Evolutionary conservation across 2,797 vertebrate species (phyloP).

Genomic region (Hemitrygon akajei): DNA sequence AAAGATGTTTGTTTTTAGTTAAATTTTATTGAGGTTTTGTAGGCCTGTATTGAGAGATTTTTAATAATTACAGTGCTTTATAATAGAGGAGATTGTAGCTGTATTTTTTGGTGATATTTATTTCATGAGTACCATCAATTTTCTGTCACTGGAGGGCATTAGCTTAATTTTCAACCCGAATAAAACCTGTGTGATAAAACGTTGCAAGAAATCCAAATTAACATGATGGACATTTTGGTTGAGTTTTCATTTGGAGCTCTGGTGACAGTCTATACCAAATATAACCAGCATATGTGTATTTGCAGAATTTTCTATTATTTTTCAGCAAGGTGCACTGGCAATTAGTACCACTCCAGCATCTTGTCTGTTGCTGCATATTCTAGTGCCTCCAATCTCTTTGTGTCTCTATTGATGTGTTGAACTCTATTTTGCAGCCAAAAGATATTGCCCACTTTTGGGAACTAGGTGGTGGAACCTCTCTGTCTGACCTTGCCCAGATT

Average conservation of each 20-base stretch:
- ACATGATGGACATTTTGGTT: neutral
- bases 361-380: too few species aligned
- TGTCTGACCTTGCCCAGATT: slow-evolving; percentile 79
- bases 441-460: slow-evolving; percentile 93
- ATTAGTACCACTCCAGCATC: neutral
- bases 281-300: neutral
- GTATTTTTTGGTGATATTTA: neutral
- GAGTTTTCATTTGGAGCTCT: neutral
- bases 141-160: slow-evolving; percentile 11
- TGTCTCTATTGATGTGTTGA: neutral
- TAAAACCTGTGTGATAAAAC: neutral
- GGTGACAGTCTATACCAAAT: neutral
- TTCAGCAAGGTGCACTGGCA: neutral
- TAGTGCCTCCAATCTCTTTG: too few species aligned
- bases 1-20: neutral
- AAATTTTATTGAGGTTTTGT: neutral
- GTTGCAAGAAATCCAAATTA: neutral
- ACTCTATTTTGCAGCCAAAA: slow-evolving; percentile 70
- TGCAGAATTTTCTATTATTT: neutral
- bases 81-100: neutral
- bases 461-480: slow-evolving; percentile 82
- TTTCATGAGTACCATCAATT: too few species aligned
- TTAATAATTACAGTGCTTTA: neutral
- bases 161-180: neutral
- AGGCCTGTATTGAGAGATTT: neutral